phyloP scores from a whole-genome alignment of 2,797 vertebrate genomes.

The Phrynocephalus vlangalii region DNA sequence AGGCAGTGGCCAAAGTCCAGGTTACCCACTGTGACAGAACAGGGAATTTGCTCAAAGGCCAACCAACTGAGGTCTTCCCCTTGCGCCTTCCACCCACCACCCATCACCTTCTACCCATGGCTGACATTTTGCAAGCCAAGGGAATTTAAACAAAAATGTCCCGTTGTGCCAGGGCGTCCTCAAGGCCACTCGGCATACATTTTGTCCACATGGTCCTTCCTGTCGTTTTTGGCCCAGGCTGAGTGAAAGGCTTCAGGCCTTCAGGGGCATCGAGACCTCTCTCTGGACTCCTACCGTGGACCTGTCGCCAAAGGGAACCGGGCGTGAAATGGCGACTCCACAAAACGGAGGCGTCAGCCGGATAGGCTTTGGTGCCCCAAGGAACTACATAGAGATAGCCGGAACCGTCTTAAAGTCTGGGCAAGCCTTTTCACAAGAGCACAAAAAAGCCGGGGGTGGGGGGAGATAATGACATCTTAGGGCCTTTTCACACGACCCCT shows the following conservation, averaged over 20 bases:
- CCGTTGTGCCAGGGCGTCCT: neutral
- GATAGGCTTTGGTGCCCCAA: too few species aligned
- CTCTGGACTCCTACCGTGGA: too few species aligned
- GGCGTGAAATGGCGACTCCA: too few species aligned
- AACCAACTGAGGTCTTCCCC: slow-evolving; percentile 51
- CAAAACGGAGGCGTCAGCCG: too few species aligned
- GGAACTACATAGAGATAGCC: too few species aligned
- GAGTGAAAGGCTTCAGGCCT: neutral
- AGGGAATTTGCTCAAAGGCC: slow-evolving; percentile 80
- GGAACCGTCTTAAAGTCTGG: too few species aligned
- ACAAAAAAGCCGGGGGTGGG: too few species aligned
- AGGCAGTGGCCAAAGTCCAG: slow-evolving; percentile 89
- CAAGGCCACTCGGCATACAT: neutral
- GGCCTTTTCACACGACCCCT: too few species aligned
- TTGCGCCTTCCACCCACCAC: neutral
- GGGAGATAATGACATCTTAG: too few species aligned
- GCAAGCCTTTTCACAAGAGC: too few species aligned
- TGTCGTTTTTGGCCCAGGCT: neutral
- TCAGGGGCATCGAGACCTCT: too few species aligned
- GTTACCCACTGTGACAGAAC: slow-evolving; percentile 88
- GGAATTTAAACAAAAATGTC: neutral
- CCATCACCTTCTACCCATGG: neutral
- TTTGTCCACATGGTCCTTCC: neutral
- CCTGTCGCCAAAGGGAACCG: neutral
- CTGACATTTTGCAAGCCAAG: neutral